A percentile compares a stretch with the other conserved stretches of the same genome.
phyloP scores from a whole-genome alignment of 2,797 vertebrate genomes.

The Numenius phaeopus region DNA sequence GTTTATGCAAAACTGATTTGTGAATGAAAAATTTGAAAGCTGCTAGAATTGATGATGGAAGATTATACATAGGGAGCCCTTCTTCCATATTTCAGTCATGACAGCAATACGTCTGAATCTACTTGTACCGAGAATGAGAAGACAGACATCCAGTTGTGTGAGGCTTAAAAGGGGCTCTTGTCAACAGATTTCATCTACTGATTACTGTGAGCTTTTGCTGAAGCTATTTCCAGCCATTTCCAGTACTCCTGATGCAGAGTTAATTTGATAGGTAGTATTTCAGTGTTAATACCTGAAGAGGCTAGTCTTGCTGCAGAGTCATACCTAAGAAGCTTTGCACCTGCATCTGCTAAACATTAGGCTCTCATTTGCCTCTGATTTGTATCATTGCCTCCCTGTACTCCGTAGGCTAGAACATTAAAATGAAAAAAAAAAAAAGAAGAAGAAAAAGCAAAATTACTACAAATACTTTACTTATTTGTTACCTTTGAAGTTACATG shows the following conservation, averaged over 20 bases:
- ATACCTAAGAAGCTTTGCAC: neutral
- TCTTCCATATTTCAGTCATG: neutral
- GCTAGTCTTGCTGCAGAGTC: neutral
- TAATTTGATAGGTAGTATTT: neutral
- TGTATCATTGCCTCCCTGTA: neutral
- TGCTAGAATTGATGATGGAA: neutral
- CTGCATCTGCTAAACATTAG: neutral
- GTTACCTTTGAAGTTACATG: neutral
- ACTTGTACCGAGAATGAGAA: neutral
- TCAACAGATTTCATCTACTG: neutral
- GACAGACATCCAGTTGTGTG: neutral
- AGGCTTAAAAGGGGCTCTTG: neutral
- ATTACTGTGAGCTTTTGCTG: neutral
- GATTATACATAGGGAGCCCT: neutral
- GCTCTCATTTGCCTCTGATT: neutral
- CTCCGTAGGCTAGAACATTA: neutral
- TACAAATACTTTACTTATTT: neutral
- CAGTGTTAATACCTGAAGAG: neutral
- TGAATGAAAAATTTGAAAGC: conserved; percentile 14
- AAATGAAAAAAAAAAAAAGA: neutral
- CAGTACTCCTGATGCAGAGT: neutral
- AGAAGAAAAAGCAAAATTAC: neutral
- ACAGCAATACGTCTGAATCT: neutral
- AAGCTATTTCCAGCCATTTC: neutral
- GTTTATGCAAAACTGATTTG: neutral